Percentiles rank a stretch among this genome's conserved stretches.
Conservation (phyloP, 1,140 invertebrate species). For the Cydia amplana region DNA sequence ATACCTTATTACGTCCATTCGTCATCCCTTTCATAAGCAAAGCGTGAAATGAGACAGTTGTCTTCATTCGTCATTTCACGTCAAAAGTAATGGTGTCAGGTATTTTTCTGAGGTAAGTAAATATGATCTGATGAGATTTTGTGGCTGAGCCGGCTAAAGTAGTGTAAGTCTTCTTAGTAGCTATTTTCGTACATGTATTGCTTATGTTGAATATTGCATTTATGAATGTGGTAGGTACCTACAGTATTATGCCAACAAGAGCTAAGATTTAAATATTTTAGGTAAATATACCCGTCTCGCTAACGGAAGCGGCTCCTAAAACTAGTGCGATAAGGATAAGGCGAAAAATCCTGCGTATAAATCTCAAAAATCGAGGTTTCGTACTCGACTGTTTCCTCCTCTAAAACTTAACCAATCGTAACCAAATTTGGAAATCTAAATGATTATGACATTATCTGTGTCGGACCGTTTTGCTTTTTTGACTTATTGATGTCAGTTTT, state of each 20-base stretch:
- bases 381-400: too few species aligned
- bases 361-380: too few species aligned
- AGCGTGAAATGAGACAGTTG: conserved; percentile 25
- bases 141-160: neutral
- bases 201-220: neutral
- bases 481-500: too few species aligned
- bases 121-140: conserved; percentile 17
- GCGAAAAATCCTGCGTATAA: too few species aligned
- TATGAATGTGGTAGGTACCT: neutral
- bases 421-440: too few species aligned
- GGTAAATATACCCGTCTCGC: too few species aligned
- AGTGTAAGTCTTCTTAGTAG: conserved; percentile 2
- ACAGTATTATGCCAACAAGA: neutral
- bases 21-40: conserved; percentile 30
- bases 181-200: neutral
- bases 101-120: conserved; percentile 20
- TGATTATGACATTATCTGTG: too few species aligned
- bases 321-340: too few species aligned
- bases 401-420: too few species aligned
- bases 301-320: too few species aligned
- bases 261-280: too few species aligned
- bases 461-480: too few species aligned
- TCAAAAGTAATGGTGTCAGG: conserved; percentile 1
- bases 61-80: conserved; percentile 16
- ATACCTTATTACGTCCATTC: conserved; percentile 17